Base-by-base conservation (phyloP, 2,888 invertebrate species). In the Ctena decussata region DNA sequence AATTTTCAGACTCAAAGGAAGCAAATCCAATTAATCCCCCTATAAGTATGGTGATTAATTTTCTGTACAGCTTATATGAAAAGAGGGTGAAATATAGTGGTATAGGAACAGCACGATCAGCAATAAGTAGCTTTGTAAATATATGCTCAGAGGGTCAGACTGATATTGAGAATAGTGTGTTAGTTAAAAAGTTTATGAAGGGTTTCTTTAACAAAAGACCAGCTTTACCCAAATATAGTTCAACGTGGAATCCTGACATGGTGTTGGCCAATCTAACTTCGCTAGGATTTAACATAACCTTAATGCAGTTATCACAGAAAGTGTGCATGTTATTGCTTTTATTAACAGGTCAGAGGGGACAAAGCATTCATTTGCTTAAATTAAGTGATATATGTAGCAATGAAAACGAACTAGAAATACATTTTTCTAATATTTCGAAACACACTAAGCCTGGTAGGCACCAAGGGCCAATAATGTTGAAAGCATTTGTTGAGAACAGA, bases 41-140 rank as follows among this genome's bases (percentile, higher is more conserved):
- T 69, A 27, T 41, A 11, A 6, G 0, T 37, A 1, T 18, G 37
- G n/a, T 83, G 2, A 44, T 83, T 0, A 30, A 21, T 15, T 83
- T 83, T 75, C 57, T 83, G 21, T 79, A 74, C 8, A 6, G n/a
- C 3, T 21, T 83, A 21, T 83, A 41, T 70, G 27, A 70, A 41
- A 0, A 35, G 21, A 57, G 75, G 30, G 0, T 44, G 11, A 8
- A 39, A 18, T 79, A 83, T 37, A 70, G 75, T 79, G 70, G 53
- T 0, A n/a, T 79, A 11, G 39, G 27, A 11, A 79, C 75, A 37
- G 80, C 80, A 39, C 3, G 80, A 39, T 65, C 80, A 37, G 80
- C 80, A 32, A 18, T 80, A 11, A 83, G 65, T 53, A 18, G 46
- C 0, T 60, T 83, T 35, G n/a, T 74, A 24, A 70, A 18, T n/a